phyloP scores from a whole-genome alignment of 2,888 invertebrate genomes.

The Pilophorus perplexus region DNA sequence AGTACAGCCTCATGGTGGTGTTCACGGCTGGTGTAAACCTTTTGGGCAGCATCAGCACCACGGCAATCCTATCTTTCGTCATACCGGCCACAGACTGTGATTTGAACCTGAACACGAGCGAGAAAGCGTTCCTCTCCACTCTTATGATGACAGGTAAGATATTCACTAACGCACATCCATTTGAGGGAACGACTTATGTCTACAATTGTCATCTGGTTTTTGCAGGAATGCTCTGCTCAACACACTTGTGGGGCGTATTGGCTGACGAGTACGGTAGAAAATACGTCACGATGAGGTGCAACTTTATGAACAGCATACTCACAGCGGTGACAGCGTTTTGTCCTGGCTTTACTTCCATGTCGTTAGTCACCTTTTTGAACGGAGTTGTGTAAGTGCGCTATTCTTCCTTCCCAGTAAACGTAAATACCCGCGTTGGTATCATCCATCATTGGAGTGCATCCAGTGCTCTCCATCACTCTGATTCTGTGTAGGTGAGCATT shows the following conservation, averaged over 20 bases:
- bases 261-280: conserved; percentile 24
- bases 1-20: not conserved
- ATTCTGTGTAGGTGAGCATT: no score
- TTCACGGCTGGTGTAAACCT: conserved; percentile 12
- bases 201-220: no score
- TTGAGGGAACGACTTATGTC: no score
- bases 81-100: conserved; percentile 32
- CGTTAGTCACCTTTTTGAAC: not conserved
- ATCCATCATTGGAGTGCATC: no score
- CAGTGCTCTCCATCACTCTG: no score
- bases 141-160: conserved; percentile 13
- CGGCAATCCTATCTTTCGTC: conserved; percentile 3
- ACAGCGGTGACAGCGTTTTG: conserved; percentile 1
- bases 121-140: conserved; percentile 18
- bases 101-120: conserved; percentile 7
- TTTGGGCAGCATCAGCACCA: conserved; percentile 4
- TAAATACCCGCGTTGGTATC: no score
- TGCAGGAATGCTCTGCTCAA: conserved; percentile 25
- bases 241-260: conserved; percentile 24
- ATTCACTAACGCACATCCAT: no score
- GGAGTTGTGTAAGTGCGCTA: conserved; percentile 15
- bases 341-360: conserved; percentile 1
- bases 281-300: conserved; percentile 12
- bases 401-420: no score
- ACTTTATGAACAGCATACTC: conserved; percentile 1